Percentiles rank a stretch among this genome's conserved stretches.
phyloP scores from a whole-genome alignment of 2,113 vertebrate species.

The Hiodon alosoides region DNA sequence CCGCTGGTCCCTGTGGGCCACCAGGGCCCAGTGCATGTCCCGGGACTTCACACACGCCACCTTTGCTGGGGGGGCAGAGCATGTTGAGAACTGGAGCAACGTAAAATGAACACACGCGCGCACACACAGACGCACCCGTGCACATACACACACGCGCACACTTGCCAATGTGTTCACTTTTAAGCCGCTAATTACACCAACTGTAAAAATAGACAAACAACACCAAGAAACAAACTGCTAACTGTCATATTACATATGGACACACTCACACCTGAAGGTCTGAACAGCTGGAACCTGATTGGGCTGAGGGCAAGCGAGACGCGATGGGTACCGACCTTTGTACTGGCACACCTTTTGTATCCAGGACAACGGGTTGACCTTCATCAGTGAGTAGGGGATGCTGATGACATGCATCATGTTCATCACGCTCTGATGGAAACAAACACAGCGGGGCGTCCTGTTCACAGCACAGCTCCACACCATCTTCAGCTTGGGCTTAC shows the following conservation, averaged over 20 bases:
- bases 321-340: slow-evolving; percentile 74
- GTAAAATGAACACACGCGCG: too few species aligned
- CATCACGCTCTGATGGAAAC: slow-evolving; percentile 87
- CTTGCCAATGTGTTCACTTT: too few species aligned
- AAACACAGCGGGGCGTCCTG: slow-evolving; percentile 3
- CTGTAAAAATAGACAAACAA: too few species aligned
- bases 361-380: slow-evolving; percentile 99
- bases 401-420: slow-evolving; percentile 99
- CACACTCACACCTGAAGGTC: too few species aligned
- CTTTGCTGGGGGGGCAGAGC: slow-evolving; percentile 68
- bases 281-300: not conserved
- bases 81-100: too few species aligned
- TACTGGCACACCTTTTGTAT: slow-evolving; percentile 99
- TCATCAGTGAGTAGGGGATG: slow-evolving; percentile 98
- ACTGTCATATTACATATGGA: not conserved
- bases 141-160: too few species aligned
- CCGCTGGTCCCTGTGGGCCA: slow-evolving; percentile 94
- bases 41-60: slow-evolving; percentile 97
- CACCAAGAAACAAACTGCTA: too few species aligned
- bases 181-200: too few species aligned
- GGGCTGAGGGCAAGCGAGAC: not conserved
- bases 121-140: too few species aligned
- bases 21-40: slow-evolving; percentile 98
- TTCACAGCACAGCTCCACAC: not conserved
- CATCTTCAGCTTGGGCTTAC: not conserved